Conservation (phyloP, 37 sponge, comb jelly and placozoan genomes). For the Ianthella basta region DNA sequence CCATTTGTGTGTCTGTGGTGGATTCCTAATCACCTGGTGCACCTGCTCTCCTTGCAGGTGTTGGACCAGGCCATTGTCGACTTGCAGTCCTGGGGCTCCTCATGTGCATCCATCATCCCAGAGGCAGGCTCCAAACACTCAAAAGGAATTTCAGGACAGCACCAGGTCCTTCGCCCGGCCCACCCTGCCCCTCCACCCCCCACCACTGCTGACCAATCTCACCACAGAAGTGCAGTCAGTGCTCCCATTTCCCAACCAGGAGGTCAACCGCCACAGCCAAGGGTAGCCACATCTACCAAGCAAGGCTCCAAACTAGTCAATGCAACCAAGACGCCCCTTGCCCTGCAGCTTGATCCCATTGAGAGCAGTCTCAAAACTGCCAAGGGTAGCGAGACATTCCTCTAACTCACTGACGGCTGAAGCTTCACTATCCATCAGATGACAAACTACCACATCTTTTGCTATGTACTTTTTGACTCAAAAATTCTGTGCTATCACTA, state of each 20-base stretch:
- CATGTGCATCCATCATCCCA: slow-evolving; percentile 69
- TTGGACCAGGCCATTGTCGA: slow-evolving; percentile 72
- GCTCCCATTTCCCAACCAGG: no score
- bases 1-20: no score
- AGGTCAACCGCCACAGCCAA: not conserved
- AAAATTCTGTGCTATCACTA: no score
- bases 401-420: no score
- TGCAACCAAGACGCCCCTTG: slow-evolving; percentile 22
- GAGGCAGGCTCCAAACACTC: not conserved
- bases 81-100: slow-evolving; percentile 63
- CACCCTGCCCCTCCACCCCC: not conserved
- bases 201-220: no score
- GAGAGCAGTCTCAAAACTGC: not conserved
- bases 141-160: not conserved
- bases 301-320: not conserved
- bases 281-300: no score
- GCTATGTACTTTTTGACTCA: no score
- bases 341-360: not conserved
- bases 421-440: no score
- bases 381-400: not conserved
- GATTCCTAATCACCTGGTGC: not conserved
- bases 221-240: no score
- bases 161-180: not conserved
- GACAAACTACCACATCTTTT: no score
- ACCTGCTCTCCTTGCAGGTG: not conserved